Base-by-base conservation (phyloP, 1,140 invertebrate species). In the Magallana ariakensis region DNA sequence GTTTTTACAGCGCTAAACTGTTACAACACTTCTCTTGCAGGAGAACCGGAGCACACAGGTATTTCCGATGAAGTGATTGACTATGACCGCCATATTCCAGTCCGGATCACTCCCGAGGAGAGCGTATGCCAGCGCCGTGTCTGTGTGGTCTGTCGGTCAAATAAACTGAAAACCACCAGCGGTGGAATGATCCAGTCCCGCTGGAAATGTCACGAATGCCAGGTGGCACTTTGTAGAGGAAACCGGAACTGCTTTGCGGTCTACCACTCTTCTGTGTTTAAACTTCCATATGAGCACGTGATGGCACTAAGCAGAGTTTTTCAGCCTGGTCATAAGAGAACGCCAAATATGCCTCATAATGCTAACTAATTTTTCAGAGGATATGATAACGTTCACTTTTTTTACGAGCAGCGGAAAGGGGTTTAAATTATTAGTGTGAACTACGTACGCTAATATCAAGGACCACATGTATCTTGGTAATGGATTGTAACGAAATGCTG, bases 131-230 rank as follows among this genome's bases (percentile, higher is more conserved):
- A 56, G 55, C 62, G 62, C 15, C 62, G 66, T 9, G 62, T 85
- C 8, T 85, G 84, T 75, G 8, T 66, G 16, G 62, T 75, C 15
- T 85, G 84, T 85, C 46, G 46, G 16, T 70, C n/a, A 10, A 53
- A 75, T 33, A 85, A 85, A 75, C 46, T 70, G 8, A 85, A 70
- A 26, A 85, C 26, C 16, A 56, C 26, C 19, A 75, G 60, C 53
- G 84, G 84, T 5, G 60, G 62, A 54, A 66, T 56, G 60, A 75
- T 70, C 22, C 53, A 85, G n/a, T 85, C 84, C 13, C 60, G 60
- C 4, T 53, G 60, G 60, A 85, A 85, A 19, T 85, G 84, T 75
- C 33, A 60, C 2, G 84, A 70, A 19, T 85, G 84, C 26, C 22
- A 75, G 6, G 53, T 85, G 60, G 60, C 84, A 16, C 56, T 85